Conservation (phyloP, 2,888 invertebrate genomes). For the Drosophila mercatorum region DNA sequence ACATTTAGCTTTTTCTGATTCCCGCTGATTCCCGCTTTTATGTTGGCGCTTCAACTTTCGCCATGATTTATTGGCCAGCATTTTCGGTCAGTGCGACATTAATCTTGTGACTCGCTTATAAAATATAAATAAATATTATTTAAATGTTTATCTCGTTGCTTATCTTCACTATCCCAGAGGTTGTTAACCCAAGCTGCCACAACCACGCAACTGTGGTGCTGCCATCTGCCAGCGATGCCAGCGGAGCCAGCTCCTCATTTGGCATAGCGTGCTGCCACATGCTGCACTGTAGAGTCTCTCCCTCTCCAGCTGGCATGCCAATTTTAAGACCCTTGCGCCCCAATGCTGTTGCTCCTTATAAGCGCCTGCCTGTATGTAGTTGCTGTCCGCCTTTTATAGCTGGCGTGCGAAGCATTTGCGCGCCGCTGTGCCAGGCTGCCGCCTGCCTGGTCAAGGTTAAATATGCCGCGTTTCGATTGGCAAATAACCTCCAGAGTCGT, state of each 20-base stretch:
- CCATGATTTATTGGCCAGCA: slow-evolving; percentile 77
- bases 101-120: slow-evolving; percentile 55
- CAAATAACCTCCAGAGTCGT: slow-evolving; percentile 60
- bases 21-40: slow-evolving; percentile 21
- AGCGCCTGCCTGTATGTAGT: slow-evolving; percentile 21
- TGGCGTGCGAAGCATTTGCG: slow-evolving; percentile 46
- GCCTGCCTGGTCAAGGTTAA: slow-evolving; percentile 64
- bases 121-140: slow-evolving; percentile 68
- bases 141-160: slow-evolving; percentile 58
- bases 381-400: slow-evolving; percentile 54
- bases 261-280: slow-evolving; percentile 46
- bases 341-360: slow-evolving; percentile 52
- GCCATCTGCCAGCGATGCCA: slow-evolving; percentile 22
- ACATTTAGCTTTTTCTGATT: slow-evolving; percentile 37
- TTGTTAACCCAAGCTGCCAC: slow-evolving; percentile 43
- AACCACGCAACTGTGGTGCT: slow-evolving; percentile 47
- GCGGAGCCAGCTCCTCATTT: slow-evolving; percentile 21
- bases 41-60: slow-evolving; percentile 59
- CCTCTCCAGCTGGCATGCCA: slow-evolving; percentile 28
- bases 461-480: slow-evolving; percentile 49
- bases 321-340: slow-evolving; percentile 43
- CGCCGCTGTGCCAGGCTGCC: slow-evolving; percentile 19
- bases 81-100: slow-evolving; percentile 63
- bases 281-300: slow-evolving; percentile 28
- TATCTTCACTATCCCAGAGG: slow-evolving; percentile 46